phyloP scores from a whole-genome alignment of 2,888 invertebrate species.

The Omphaloscelis lunosa region DNA sequence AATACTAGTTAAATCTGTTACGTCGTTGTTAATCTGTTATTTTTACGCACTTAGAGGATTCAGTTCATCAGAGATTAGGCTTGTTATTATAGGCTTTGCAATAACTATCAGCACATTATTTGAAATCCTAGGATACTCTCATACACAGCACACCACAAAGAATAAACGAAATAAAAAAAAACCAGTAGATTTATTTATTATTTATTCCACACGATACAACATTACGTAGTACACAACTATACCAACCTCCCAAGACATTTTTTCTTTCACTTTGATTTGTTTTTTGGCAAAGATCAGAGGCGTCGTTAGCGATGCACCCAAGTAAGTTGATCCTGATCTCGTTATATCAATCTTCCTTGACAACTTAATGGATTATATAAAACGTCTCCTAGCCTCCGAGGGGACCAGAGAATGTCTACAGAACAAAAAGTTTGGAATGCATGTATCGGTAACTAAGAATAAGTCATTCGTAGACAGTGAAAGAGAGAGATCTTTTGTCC shows the following conservation, averaged over 20 bases:
- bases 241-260: conserved; percentile 17
- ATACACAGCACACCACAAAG: not conserved
- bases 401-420: conserved; percentile 66
- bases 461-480: conserved; percentile 32
- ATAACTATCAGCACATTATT: not conserved
- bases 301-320: conserved; percentile 83
- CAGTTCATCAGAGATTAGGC: too few species aligned
- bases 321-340: conserved; percentile 83
- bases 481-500: conserved; percentile 2
- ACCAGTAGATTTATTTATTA: too few species aligned
- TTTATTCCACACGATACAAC: not conserved
- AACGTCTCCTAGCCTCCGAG: conserved; percentile 78
- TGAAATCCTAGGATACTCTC: not conserved
- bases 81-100: not conserved
- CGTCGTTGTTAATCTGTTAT: too few species aligned
- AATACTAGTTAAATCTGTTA: too few species aligned
- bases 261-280: conserved; percentile 53
- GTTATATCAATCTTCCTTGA: conserved; percentile 88
- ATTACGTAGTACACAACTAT: not conserved
- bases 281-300: conserved; percentile 71
- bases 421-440: conserved; percentile 46
- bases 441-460: conserved; percentile 36
- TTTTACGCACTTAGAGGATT: too few species aligned
- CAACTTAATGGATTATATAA: conserved; percentile 89
- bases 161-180: not conserved